A percentile compares a stretch with the other conserved stretches of the same genome.
Conservation (phyloP, 2,888 invertebrate genomes). For the Ophioninae sp. region DNA sequence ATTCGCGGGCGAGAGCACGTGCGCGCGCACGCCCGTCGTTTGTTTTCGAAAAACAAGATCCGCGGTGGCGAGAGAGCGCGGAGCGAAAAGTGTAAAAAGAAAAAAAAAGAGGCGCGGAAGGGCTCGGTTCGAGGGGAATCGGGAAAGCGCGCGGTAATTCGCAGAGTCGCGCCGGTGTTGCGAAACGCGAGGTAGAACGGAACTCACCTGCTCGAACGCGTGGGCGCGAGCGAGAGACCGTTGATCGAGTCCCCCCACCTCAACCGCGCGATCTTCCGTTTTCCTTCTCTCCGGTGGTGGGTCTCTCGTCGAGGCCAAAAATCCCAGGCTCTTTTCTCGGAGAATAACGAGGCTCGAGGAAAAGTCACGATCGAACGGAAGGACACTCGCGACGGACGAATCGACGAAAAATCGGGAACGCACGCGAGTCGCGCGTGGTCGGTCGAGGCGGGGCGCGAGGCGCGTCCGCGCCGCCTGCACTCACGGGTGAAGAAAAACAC, state of each 20-base stretch:
- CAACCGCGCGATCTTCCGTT: background rate
- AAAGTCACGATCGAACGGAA: too few species aligned
- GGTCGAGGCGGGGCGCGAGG: background rate
- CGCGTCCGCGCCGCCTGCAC: too few species aligned
- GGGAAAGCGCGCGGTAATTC: constrained; percentile 6
- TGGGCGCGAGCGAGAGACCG: constrained; percentile 1
- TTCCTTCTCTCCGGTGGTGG: background rate
- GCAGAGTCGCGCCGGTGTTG: constrained; percentile 16
- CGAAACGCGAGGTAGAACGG: background rate
- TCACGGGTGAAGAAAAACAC: too few species aligned
- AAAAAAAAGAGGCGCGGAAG: constrained; percentile 11
- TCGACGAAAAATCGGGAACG: too few species aligned
- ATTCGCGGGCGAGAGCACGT: background rate
- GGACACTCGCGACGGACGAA: too few species aligned
- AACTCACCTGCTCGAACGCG: constrained; percentile 19
- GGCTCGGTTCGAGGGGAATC: background rate
- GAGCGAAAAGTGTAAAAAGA: background rate
- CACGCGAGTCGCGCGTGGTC: constrained; percentile 37
- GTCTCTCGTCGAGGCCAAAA: too few species aligned
- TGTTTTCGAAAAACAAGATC: background rate
- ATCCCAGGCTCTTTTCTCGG: too few species aligned
- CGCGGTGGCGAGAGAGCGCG: background rate
- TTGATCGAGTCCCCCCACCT: background rate
- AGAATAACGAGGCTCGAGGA: background rate
- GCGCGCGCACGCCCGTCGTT: constrained; percentile 2